phyloP scores from a whole-genome alignment of 2,888 invertebrate species.

The Hydrotaea cyrtoneurina region DNA sequence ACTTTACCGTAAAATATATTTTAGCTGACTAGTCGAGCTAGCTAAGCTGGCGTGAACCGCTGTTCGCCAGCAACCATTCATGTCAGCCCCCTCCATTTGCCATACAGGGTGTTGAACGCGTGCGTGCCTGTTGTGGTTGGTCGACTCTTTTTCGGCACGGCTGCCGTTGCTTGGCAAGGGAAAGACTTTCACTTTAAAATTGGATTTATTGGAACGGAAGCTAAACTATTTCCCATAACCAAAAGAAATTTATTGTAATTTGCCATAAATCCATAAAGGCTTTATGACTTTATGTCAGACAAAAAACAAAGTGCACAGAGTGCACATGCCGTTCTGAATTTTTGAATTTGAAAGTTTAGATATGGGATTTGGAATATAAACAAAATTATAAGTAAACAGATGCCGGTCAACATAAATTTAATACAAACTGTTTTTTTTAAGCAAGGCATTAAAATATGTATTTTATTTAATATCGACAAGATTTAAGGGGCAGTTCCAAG shows the following conservation, averaged over 20 bases:
- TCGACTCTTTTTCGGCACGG: neutral
- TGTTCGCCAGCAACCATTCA: neutral
- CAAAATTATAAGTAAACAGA: no score
- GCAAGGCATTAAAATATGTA: no score
- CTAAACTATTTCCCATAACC: constrained; percentile 9
- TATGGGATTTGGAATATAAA: no score
- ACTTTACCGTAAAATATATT: constrained; percentile 6
- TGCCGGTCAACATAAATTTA: no score
- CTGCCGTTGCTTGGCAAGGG: constrained; percentile 51
- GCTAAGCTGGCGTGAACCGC: neutral
- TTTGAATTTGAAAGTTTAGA: no score
- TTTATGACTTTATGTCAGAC: no score
- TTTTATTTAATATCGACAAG: no score
- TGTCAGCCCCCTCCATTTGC: neutral
- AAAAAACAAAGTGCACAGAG: no score
- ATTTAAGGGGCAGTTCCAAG: no score
- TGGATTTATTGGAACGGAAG: constrained; percentile 57
- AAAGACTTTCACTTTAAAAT: constrained; percentile 62
- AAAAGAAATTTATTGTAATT: neutral
- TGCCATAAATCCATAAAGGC: neutral
- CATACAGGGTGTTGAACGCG: constrained; percentile 24
- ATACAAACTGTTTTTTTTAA: no score
- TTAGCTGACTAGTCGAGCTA: neutral
- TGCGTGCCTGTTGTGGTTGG: neutral
- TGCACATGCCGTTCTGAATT: no score